phyloP scores from a whole-genome alignment of 2,888 invertebrate species.

The Heliconius cydno region DNA sequence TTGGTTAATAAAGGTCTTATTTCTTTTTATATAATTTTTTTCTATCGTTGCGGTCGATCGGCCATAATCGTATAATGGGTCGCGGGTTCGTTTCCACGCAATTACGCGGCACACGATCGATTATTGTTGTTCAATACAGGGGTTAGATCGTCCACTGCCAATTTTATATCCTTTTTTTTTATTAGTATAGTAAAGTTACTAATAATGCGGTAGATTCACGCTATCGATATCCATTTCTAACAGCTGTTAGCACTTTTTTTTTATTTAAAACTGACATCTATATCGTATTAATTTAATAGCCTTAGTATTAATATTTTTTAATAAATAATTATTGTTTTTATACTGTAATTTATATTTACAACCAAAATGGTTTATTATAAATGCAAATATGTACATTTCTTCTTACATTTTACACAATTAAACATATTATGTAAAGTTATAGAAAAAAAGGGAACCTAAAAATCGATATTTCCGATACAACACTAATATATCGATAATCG shows the following conservation, averaged over 20 bases:
- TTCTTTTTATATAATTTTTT: slow-evolving; percentile 45
- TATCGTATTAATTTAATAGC: slow-evolving; percentile 7
- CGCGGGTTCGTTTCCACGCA: slow-evolving; percentile 78
- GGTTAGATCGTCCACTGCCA: slow-evolving; percentile 82
- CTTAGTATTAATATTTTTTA: neutral
- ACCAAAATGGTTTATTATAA: neutral
- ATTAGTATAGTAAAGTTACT: slow-evolving; percentile 72
- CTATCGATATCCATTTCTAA: slow-evolving; percentile 64
- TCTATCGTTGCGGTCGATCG: slow-evolving; percentile 78
- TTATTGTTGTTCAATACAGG: slow-evolving; percentile 82
- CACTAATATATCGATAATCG: slow-evolving; percentile 70
- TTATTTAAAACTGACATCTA: slow-evolving; percentile 1
- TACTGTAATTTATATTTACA: neutral
- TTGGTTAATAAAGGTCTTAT: slow-evolving; percentile 39
- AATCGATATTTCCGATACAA: slow-evolving; percentile 61
- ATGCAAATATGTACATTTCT: neutral
- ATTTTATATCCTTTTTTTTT: slow-evolving; percentile 76
- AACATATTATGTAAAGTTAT: slow-evolving; percentile 5
- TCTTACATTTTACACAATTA: neutral
- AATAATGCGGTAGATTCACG: slow-evolving; percentile 65
- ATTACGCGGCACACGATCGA: slow-evolving; percentile 84
- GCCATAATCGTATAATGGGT: slow-evolving; percentile 82
- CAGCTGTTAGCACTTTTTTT: slow-evolving; percentile 43
- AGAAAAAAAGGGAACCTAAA: slow-evolving; percentile 10
- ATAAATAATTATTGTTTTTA: neutral